Base-by-base conservation (phyloP, 2,797 vertebrate genomes). In the Sternotherus odoratus region DNA sequence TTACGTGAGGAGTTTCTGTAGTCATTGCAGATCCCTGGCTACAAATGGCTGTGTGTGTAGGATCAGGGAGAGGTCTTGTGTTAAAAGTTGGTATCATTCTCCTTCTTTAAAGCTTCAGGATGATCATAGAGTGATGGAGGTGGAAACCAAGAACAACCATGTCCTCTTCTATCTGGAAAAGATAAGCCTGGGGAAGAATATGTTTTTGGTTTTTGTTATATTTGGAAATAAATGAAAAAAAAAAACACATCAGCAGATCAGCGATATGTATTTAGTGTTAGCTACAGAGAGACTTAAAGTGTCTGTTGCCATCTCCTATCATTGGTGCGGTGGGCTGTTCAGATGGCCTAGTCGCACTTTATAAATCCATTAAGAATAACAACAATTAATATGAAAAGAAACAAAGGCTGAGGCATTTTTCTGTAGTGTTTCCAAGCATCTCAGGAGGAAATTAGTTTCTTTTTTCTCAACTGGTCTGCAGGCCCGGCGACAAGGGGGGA, bases 161-260 rank as follows among this genome's bases (percentile, higher is more conserved):
- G 9, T 96, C 79, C 12, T 98, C 75, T 95, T 98, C 93, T 97
- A 97, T 75, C 81, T 98, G 79, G 92, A 96, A 86, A 95, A 95
- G 48, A 97, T 97, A 89, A 93, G 92, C 82, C n/a, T 91, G 92
- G 5, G 6, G 60, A 53, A 33, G 39, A 12, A 8, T 19, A 85
- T 80, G 16, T 66, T 33, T 75, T 26, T 1, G 0, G 1, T 50
- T 17, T 85, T 83, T 49, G 6, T 83, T 82, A 19, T 86, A 69
- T 1, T 63, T 74, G 26, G 9, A 82, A 60, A 8, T 4, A 51
- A 48, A 77, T n/a, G 15, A 63, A 85, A 83, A 8, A 83, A 85
- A 51, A 49, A 50, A 13, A 54, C 10, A 36, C 10, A 57, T 43
- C 8, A 80, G 10, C 2, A 77, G 7, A 66, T 88, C 77, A 86